phyloP scores from a whole-genome alignment of 2,888 invertebrate species.

The Hypsopygia costalis region DNA sequence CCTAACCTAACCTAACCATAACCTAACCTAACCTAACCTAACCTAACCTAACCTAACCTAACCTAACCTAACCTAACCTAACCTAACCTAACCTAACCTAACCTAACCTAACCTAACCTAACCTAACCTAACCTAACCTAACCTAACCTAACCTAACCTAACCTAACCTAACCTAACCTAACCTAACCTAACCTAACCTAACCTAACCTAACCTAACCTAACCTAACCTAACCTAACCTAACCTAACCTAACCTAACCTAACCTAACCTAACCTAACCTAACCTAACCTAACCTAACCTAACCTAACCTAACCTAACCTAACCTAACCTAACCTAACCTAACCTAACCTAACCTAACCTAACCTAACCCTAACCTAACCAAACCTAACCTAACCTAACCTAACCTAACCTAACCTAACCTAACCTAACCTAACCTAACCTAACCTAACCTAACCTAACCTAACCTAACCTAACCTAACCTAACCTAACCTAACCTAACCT shows the following conservation, averaged over 20 bases:
- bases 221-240: constrained; percentile 17
- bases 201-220: constrained; percentile 17
- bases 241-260: constrained; percentile 18
- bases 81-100: constrained; percentile 9
- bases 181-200: constrained; percentile 16
- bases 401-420: constrained; percentile 19
- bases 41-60: constrained; percentile 14
- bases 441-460: constrained; percentile 15
- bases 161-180: constrained; percentile 16
- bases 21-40: constrained; percentile 14
- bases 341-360: constrained; percentile 18
- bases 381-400: constrained; percentile 19
- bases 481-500: constrained; percentile 13
- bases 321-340: constrained; percentile 13
- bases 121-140: constrained; percentile 14
- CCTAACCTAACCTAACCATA: constrained; percentile 12
- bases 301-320: constrained; percentile 13
- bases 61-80: constrained; percentile 13
- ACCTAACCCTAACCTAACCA: constrained; percentile 17
- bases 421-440: constrained; percentile 17
- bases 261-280: constrained; percentile 19
- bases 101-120: constrained; percentile 12
- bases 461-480: constrained; percentile 15
- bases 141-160: constrained; percentile 11
- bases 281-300: constrained; percentile 15